Conservation (phyloP, 2,888 invertebrate genomes). For the Luperina testacea region DNA sequence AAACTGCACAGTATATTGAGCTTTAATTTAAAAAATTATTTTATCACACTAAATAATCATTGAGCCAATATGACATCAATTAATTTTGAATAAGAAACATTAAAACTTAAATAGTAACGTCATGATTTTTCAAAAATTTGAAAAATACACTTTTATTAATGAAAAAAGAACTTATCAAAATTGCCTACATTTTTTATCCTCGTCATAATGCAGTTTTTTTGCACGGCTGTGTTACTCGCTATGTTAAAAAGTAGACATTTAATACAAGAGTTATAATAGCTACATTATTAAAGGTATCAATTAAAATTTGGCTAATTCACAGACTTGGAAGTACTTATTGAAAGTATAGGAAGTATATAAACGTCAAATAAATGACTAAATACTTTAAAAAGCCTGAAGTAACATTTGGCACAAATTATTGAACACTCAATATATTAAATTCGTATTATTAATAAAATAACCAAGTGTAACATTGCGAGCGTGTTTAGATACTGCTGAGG, state of each 20-base stretch:
- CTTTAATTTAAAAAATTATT: constrained; percentile 18
- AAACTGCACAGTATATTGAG: constrained; percentile 65
- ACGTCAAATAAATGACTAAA: constrained; percentile 45
- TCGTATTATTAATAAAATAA: constrained; percentile 64
- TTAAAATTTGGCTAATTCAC: constrained; percentile 68
- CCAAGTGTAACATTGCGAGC: constrained; percentile 37
- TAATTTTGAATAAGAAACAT: constrained; percentile 28
- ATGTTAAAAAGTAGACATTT: constrained; percentile 14
- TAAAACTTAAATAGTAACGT: constrained; percentile 34
- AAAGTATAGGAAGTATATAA: constrained; percentile 42
- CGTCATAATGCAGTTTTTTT: constrained; percentile 62
- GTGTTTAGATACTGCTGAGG: constrained; percentile 25
- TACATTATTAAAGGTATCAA: constrained; percentile 17
- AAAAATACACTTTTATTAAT: constrained; percentile 11
- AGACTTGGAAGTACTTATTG: constrained; percentile 52
- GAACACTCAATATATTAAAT: constrained; percentile 68
- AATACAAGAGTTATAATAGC: constrained; percentile 20
- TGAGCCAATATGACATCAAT: constrained; percentile 46
- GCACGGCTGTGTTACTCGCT: constrained; percentile 40
- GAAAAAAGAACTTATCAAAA: constrained; percentile 6
- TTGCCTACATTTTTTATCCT: not conserved
- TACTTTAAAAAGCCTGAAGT: constrained; percentile 64
- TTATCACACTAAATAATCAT: constrained; percentile 41
- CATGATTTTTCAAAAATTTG: constrained; percentile 9
- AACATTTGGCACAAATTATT: constrained; percentile 74